Conservation (phyloP, 2,888 invertebrate genomes). For the Bhutanitis thaidina region DNA sequence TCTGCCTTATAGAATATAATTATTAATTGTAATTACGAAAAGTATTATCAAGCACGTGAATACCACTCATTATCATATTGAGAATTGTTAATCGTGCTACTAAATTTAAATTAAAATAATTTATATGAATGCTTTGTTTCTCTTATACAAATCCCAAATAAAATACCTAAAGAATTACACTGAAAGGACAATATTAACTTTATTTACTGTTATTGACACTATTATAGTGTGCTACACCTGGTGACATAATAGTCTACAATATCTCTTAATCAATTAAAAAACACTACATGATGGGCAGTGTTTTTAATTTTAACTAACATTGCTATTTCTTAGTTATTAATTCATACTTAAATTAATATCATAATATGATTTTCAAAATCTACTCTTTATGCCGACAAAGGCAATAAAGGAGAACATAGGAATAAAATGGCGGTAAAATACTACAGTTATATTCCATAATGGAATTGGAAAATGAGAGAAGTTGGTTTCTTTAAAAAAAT, state of each 20-base stretch:
- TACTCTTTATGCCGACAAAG: conserved; percentile 16
- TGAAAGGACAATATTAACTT: too few relatives aligned
- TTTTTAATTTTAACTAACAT: too few relatives aligned
- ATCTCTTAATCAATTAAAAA: too few relatives aligned
- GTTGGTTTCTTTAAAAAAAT: conserved; percentile 45
- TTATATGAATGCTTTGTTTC: conserved; percentile 34
- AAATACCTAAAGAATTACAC: too few relatives aligned
- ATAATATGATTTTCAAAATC: too few relatives aligned
- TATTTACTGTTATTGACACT: too few relatives aligned
- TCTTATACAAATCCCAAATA: neutral
- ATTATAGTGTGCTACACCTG: too few relatives aligned
- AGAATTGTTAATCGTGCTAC: conserved; percentile 60
- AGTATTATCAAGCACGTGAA: conserved; percentile 38
- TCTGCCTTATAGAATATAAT: conserved; percentile 21
- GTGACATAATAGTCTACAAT: too few relatives aligned
- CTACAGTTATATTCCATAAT: conserved; percentile 59
- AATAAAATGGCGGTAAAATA: conserved; percentile 23
- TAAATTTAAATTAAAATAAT: conserved; percentile 57
- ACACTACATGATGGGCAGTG: too few relatives aligned
- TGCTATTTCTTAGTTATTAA: too few relatives aligned
- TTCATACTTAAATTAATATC: too few relatives aligned
- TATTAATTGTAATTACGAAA: conserved; percentile 20
- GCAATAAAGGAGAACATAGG: conserved; percentile 3
- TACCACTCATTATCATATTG: conserved; percentile 41
- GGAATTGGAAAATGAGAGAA: conserved; percentile 43